Base-by-base conservation (phyloP, 2,797 vertebrate genomes). In the Diceros bicornis region DNA sequence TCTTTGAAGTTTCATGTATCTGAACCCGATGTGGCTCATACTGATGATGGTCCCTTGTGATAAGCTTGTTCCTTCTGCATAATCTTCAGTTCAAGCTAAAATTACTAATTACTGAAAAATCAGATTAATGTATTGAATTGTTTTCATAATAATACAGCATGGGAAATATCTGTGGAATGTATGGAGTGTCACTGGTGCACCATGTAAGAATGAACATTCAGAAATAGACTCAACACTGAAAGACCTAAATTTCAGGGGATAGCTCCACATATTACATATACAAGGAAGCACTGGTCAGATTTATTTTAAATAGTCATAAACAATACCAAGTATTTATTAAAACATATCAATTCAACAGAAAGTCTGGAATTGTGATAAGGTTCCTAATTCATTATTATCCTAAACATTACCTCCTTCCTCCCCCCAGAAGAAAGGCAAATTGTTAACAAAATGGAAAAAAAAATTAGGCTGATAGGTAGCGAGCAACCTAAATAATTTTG, bases 301-400 rank as follows among this genome's bases (percentile, higher is more conserved):
- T 98, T 98, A 97, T 79, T 97, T 98, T 97, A 98, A 98, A 97
- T 98, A 98, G 88, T 92, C 83, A 94, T 93, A 97, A 96, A 98
- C 96, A 97, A 97, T 95, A 97, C 95, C 97, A 98, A 98, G 98
- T 93, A 97, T 98, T 98, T 98, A 98, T 98, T 98, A 97, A 98
- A 98, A 96, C 1, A 69, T 44, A 95, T 21, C 91, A 95, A 96
- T 91, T 98, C 92, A 97, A 92, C 2, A 94, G 66, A 97, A 97
- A 98, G 86, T 92, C 90, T 98, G 86, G 97, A 98, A 98, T 94
- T 94, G 78, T 79, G 74, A 29, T 52, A 91, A 55, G 92, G 71
- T 96, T 97, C 74, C 93, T 86, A 97, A 92, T 96, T 95, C 82
- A 94, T 85, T 92, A 90, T 95, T 77, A 90, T 78, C 72, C 82